phyloP scores from a whole-genome alignment of 2,888 invertebrate genomes.

The Phaedon cochleariae region DNA sequence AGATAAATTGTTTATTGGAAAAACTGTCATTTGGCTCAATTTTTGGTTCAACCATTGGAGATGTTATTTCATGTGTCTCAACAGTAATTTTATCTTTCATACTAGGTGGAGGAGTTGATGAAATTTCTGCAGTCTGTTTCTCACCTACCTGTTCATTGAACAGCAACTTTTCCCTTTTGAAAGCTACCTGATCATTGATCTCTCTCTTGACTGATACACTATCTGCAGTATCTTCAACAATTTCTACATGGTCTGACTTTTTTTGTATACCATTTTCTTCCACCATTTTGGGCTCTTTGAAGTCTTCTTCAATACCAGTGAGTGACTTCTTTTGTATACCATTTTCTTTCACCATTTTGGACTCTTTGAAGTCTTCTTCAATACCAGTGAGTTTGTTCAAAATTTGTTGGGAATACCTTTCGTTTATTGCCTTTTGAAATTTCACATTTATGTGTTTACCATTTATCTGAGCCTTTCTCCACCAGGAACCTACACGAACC shows the following conservation, averaged over 20 bases:
- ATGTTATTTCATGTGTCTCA: too few relatives aligned
- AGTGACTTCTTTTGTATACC: too few relatives aligned
- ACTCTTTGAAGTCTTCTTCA: slow-evolving; percentile 68
- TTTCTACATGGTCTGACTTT: too few relatives aligned
- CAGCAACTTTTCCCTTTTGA: slow-evolving; percentile 64
- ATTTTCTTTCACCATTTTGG: slow-evolving; percentile 63
- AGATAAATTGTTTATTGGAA: slow-evolving; percentile 56
- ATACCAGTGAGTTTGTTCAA: slow-evolving; percentile 68
- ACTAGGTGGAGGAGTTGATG: too few relatives aligned
- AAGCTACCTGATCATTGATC: slow-evolving; percentile 63
- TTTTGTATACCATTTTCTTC: slow-evolving; percentile 55
- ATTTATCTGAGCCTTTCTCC: slow-evolving; percentile 76
- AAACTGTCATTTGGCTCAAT: slow-evolving; percentile 29
- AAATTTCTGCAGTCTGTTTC: too few relatives aligned
- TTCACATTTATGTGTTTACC: slow-evolving; percentile 71
- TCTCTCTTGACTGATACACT: slow-evolving; percentile 66
- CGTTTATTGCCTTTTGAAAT: slow-evolving; percentile 76
- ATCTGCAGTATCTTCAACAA: slow-evolving; percentile 65
- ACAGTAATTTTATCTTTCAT: too few relatives aligned
- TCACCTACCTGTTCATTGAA: too few relatives aligned
- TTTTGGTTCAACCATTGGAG: slow-evolving; percentile 19
- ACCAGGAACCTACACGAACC: slow-evolving; percentile 81
- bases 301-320: too few relatives aligned
- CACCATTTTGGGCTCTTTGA: slow-evolving; percentile 47
- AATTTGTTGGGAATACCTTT: slow-evolving; percentile 72